Base-by-base conservation (phyloP, 2,113 vertebrate species). In the Thalassoma bifasciatum region DNA sequence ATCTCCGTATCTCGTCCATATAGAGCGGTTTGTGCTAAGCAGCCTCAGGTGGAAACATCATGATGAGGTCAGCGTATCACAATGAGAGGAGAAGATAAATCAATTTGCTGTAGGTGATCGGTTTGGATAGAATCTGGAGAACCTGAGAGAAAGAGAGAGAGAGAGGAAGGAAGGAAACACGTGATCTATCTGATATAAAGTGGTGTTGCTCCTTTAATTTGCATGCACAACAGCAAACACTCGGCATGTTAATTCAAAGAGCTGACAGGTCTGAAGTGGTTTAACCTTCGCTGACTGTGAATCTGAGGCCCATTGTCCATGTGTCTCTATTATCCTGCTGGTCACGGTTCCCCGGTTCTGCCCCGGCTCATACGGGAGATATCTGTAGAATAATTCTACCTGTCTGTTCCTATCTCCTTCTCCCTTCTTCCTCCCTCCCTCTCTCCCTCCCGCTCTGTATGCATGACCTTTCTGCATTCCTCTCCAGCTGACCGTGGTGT, bases 401-500 rank as follows among this genome's bases (percentile, higher is more conserved):
- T 91, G 89, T 91, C 89, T 85, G 79, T 89, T 91, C 77, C 75
- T 63, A 85, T 86, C 63, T 72, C 52, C 71, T 56, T 78, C 81
- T 70, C 23, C 53, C 67, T 79, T 30, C 23, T 65, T 79, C 26
- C 23, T 23, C 17, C 26, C n/a, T n/a, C 6, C 44, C 51, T 19
- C 5, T 37, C 60, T 62, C 23, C 22, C 51, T 40, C 47, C 24
- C 64, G 61, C 62, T 62, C 68, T 70, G 53, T 47, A 13, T 60
- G 61, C 57, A 10, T 87, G 87, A 86, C 83, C 90, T 89, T 91
- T 90, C 73, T 80, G 76, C 81, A 58, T 86, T 84, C 71, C 73
- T 86, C 82, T 83, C 86, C 72, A 66, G 75, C 85, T 91, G 91
- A 93, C 91, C 89, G 72, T 90, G 89, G 77, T 82, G 77, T 93